These are phyloP conservation scores for Orestias chungarensis DNA, from an alignment of 2,797 vertebrate species.

Conservation along the genomic window DNA sequence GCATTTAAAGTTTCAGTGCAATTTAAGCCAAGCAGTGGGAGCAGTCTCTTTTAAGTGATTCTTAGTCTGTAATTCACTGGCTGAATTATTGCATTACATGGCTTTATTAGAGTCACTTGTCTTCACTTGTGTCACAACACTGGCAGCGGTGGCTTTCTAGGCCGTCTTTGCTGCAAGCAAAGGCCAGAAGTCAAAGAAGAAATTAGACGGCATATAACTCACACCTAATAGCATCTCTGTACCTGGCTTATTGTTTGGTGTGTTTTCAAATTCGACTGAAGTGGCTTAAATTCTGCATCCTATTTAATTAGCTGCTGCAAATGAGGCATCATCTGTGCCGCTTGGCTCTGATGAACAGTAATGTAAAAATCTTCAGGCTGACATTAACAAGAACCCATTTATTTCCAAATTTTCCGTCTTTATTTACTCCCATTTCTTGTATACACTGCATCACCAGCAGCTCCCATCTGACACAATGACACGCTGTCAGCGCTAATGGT, in stretches of 20 bases:
- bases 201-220: slow-evolving; percentile 27
- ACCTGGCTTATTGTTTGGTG: slow-evolving; percentile 8
- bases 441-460: slow-evolving; percentile 52
- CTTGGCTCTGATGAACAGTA: slow-evolving; percentile 11
- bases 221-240: slow-evolving; percentile 10
- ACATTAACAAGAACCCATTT: slow-evolving; percentile 32
- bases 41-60: slow-evolving; percentile 33
- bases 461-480: slow-evolving; percentile 58
- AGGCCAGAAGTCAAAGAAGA: slow-evolving; percentile 34
- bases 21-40: slow-evolving; percentile 36
- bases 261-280: slow-evolving; percentile 5
- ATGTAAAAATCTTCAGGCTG: slow-evolving; percentile 11
- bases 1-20: slow-evolving; percentile 20
- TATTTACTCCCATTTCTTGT: slow-evolving; percentile 54
- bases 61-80: slow-evolving; percentile 59
- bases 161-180: slow-evolving; percentile 18
- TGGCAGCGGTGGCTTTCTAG: slow-evolving; percentile 39
- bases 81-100: slow-evolving; percentile 69
- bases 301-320: slow-evolving; percentile 15
- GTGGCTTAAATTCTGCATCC: slow-evolving; percentile 2
- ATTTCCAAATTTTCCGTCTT: slow-evolving; percentile 35
- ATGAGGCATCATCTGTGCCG: slow-evolving; percentile 15
- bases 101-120: slow-evolving; percentile 75
- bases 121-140: slow-evolving; percentile 67
- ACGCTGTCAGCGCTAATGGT: slow-evolving; percentile 72